Conservation (phyloP, 1,140 invertebrate species). For the Drosophila seguyi region DNA sequence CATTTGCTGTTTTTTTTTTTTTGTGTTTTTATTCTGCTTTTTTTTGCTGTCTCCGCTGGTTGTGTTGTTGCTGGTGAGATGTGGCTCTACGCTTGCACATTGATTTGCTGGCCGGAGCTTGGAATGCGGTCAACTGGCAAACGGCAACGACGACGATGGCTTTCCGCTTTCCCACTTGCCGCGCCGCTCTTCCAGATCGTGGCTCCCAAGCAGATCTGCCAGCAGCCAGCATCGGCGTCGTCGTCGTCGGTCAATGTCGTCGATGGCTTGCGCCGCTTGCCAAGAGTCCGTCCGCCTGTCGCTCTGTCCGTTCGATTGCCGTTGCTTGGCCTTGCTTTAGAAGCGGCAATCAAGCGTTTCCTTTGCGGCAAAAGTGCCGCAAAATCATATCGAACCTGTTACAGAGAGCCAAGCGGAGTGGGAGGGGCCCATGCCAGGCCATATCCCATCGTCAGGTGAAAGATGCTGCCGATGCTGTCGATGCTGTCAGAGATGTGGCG, state of each 20-base stretch:
- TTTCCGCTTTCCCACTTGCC: conserved; percentile 24
- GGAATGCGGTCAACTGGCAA: conserved; percentile 79
- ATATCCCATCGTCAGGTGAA: conserved; percentile 50
- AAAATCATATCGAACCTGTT: conserved; percentile 82
- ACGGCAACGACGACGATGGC: conserved; percentile 39
- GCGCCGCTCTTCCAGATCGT: neutral
- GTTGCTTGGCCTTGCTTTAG: conserved; percentile 77
- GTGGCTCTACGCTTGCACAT: conserved; percentile 67
- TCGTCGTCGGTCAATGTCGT: conserved; percentile 69
- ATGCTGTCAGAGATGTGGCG: conserved; percentile 23
- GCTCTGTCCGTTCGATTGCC: conserved; percentile 46
- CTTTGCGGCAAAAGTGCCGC: conserved; percentile 77
- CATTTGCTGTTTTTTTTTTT: conserved; percentile 2
- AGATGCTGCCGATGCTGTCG: conserved; percentile 58
- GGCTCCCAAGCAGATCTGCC: conserved; percentile 4
- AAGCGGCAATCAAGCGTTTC: conserved; percentile 79
- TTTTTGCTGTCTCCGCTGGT: conserved; percentile 1
- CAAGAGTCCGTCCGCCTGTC: conserved; percentile 14
- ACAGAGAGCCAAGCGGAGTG: conserved; percentile 37
- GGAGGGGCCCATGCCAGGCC: neutral
- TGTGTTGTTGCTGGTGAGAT: conserved; percentile 18
- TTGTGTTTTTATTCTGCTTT: neutral
- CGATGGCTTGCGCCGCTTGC: conserved; percentile 42
- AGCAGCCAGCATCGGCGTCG: conserved; percentile 25
- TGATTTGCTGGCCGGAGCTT: conserved; percentile 66